Evolutionary conservation across 2,797 vertebrate genomes (phyloP).

Genomic region (Perodicticus potto): DNA sequence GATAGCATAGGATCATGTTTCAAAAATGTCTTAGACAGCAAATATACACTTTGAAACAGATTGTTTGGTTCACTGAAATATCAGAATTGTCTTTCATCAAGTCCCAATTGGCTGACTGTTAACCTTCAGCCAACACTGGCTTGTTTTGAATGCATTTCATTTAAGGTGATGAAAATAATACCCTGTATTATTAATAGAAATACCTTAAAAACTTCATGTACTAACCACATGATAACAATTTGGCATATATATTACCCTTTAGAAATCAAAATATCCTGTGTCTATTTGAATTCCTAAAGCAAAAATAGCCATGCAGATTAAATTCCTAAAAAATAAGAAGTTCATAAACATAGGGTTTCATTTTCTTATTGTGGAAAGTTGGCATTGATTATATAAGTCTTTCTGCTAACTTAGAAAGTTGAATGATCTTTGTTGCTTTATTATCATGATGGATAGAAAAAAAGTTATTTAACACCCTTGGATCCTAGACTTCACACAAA

Average conservation of each 20-base stretch:
- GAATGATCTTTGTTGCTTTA: constrained; percentile 54
- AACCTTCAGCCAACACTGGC: constrained; percentile 72
- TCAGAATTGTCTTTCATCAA: constrained; percentile 74
- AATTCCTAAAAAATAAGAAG: constrained; percentile 77
- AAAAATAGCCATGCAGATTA: constrained; percentile 74
- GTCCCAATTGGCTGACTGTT: constrained; percentile 70
- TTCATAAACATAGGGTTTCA: constrained; percentile 81
- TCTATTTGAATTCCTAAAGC: constrained; percentile 81
- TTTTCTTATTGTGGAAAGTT: constrained; percentile 75
- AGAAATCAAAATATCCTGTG: constrained; percentile 77
- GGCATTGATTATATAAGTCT: constrained; percentile 75
- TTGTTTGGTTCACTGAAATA: constrained; percentile 78
- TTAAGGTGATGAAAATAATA: constrained; percentile 78
- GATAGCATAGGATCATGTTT: constrained; percentile 67
- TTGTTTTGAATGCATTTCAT: constrained; percentile 76
- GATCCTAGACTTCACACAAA: constrained; percentile 50
- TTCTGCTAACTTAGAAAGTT: constrained; percentile 63
- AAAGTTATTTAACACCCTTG: constrained; percentile 60
- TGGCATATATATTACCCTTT: constrained; percentile 71
- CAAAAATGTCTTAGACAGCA: constrained; percentile 73
- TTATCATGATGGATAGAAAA: constrained; percentile 59
- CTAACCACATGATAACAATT: constrained; percentile 69
- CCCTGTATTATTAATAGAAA: constrained; percentile 78
- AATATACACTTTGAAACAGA: constrained; percentile 68
- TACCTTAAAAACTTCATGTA: constrained; percentile 79